Base-by-base conservation (phyloP, 2,797 vertebrate species). In the Chrysocyon brachyurus region DNA sequence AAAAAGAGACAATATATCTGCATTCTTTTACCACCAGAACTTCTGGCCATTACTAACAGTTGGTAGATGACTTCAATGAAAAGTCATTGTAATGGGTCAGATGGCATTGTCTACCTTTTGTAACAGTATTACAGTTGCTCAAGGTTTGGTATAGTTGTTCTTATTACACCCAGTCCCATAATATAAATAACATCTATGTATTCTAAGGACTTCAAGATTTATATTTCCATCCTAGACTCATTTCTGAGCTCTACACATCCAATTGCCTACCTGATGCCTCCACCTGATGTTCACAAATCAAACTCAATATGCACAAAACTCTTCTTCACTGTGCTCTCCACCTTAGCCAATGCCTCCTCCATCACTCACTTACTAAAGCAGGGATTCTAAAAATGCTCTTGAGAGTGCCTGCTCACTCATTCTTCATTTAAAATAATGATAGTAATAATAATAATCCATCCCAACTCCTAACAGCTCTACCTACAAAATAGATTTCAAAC, bases 181-280 rank as follows among this genome's bases (percentile, higher is more conserved):
- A 82, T 90, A 75, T 81, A 64, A 97, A 89, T 77, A n/a, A 6
- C 22, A 66, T 40, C 28, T 57, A 54, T n/a, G 78, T 15, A 87
- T 78, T 61, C 54, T 83, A 5, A 36, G 84, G 33, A 88, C 21
- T 72, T 68, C 19, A 66, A 75, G 63, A 8, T 68, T 33, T 61
- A 21, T 84, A 46, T 59, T 82, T 87, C 46, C n/a, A 83, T 36
- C 28, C 77, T 46, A 40, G 17, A 36, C 6, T 94, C 36, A 64
- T 24, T 40, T 81, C 81, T 52, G 66, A 93, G 31, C 19, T 91
- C 31, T 16, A 40, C 49, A 12, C 5, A 79, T 83, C 36, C 56
- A 82, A 15, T 31, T 70, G 49, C 70, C 57, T 24, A 12, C 54
- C 86, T 40, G 31, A 15, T 52, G 88, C 9, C 5, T 19, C 64